Evolutionary conservation across 2,888 invertebrate genomes (phyloP), one percentile per base, ranked within the genome.

Genomic region (Leucophenga montana): DNA sequence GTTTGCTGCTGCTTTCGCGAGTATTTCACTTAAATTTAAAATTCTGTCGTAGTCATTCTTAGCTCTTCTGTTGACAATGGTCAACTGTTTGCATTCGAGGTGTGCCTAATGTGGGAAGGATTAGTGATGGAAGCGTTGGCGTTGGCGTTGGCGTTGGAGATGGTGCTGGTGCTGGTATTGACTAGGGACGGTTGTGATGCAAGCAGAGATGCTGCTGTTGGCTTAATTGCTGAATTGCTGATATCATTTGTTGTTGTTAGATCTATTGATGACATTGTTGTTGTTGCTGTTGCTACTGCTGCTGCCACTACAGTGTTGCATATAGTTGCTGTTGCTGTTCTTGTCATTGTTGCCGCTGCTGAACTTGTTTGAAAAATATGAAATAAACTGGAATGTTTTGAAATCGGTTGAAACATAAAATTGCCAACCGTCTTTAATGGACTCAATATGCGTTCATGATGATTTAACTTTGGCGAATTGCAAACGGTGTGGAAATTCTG

Each of bases 351-450:
- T 64, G 48, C 22, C 22, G 56, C 56, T 56, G 56, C 13, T 22
- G 56, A 18, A 18, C 20, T 16, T 8, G 22, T 81, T 74, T 87
- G 84, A 74, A 87, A 85, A 75, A 87, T 79, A 73, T 89, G 88
- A 74, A 88, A 86, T 68, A 89, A 83, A 79, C 87, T 88, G 78
- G 88, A 87, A 86, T 88, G 88, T 74, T 88, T 87, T 31, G 79
- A 85, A 44, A 78, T 76, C 70, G 85, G 79, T 76, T 85, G 79
- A 70, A 88, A 88, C 72, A 90, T 85, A 59, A 89, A 88, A 71
- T 87, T 89, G 69, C 89, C 89, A 73, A 90, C 88, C n/a, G 87
- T 86, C 76, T 87, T 89, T 9, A 90, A 78, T 1, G 90, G 90
- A 76, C 89, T 89, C 48, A 89, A 85, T 76, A 89, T 84, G 75